Conservation (phyloP, 2,797 vertebrate genomes). For the Siniperca obscura region DNA sequence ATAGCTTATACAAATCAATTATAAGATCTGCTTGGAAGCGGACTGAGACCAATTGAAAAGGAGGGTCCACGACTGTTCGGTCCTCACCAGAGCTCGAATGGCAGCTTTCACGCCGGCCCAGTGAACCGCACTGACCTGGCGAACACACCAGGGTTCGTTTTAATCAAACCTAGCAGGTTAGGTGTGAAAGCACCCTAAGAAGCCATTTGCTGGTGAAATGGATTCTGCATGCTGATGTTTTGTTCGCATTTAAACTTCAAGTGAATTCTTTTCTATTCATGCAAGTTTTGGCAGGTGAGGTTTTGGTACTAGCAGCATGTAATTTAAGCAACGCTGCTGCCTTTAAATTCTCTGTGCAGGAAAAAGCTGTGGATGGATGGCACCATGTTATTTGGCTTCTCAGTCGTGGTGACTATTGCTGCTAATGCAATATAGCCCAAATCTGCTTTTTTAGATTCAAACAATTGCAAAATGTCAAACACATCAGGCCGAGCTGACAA, state of each 20-base stretch:
- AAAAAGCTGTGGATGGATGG: background rate
- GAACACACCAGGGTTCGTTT: background rate
- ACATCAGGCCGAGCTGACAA: slow-evolving; percentile 2
- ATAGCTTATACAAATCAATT: background rate
- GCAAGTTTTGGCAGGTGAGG: background rate
- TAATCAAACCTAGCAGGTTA: background rate
- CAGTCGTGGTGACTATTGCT: background rate
- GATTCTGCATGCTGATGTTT: background rate
- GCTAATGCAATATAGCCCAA: background rate
- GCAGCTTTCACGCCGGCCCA: too few relatives aligned
- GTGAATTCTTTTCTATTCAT: background rate
- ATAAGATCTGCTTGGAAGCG: background rate
- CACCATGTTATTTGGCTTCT: background rate
- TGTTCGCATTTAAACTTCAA: background rate
- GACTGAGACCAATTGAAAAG: too few relatives aligned
- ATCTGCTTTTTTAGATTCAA: slow-evolving; percentile 4
- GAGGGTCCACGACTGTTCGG: background rate
- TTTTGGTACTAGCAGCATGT: background rate
- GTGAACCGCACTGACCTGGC: background rate
- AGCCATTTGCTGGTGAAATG: background rate
- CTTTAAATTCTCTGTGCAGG: background rate
- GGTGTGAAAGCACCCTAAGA: background rate
- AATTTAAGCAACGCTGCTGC: background rate
- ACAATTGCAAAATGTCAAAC: background rate
- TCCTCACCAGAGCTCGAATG: background rate